These are phyloP conservation scores for Dinothrombium tinctorium DNA, from an alignment of 1,140 invertebrate species.

Conservation along the genomic window DNA sequence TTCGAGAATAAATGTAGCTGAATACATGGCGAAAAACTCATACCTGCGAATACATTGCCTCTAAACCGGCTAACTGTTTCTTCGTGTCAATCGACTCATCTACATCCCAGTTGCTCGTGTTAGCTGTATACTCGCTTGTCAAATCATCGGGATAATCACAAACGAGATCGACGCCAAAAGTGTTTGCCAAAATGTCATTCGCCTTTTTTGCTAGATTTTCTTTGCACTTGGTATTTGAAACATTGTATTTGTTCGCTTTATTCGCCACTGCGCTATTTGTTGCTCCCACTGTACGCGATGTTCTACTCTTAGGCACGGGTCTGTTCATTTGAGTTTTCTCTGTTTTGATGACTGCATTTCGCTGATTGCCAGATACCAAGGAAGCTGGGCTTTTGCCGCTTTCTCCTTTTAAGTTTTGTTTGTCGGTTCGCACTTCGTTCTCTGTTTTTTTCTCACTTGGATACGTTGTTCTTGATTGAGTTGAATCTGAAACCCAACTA, in stretches of 20 bases:
- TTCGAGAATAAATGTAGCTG: background rate
- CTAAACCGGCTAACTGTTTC: conserved; percentile 56
- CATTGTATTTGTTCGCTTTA: conserved; percentile 6
- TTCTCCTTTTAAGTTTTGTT: background rate
- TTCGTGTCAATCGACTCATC: conserved; percentile 45
- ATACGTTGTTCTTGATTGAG: background rate
- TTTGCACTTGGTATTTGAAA: conserved; percentile 4
- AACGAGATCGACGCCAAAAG: conserved; percentile 33
- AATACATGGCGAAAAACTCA: background rate
- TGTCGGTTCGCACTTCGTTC: background rate
- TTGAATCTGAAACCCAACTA: background rate
- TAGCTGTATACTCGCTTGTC: conserved; percentile 20
- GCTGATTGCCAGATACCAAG: conserved; percentile 4
- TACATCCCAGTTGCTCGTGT: conserved; percentile 29
- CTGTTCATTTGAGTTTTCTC: too few relatives aligned
- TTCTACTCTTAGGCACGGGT: too few relatives aligned
- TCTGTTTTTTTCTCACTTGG: background rate
- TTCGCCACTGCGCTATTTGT: too few relatives aligned
- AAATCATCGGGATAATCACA: conserved; percentile 40
- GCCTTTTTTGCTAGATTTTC: conserved; percentile 4
- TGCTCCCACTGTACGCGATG: too few relatives aligned
- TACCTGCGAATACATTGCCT: conserved; percentile 62
- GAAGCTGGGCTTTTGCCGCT: conserved; percentile 3
- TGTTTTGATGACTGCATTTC: conserved; percentile 5
- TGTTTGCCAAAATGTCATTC: too few relatives aligned